Evolutionary conservation across 2,113 vertebrate genomes (phyloP).

Genomic region (Nestor notabilis): DNA sequence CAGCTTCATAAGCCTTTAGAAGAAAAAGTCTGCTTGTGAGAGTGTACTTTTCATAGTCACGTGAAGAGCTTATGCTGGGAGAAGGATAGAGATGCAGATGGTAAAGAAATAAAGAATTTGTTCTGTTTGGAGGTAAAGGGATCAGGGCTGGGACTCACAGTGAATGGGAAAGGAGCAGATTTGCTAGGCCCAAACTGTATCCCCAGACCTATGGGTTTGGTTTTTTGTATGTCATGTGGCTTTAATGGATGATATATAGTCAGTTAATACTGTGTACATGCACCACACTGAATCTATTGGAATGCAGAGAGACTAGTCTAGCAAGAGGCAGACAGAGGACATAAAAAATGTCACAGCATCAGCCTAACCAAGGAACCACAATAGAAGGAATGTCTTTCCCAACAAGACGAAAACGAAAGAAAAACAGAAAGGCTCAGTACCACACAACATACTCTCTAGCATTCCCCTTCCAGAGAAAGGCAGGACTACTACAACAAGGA

Average conservation of each 20-base stretch:
- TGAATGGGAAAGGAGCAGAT: neutral
- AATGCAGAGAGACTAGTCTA: slow-evolving; percentile 56
- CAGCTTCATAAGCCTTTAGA: neutral
- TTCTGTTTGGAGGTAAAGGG: neutral
- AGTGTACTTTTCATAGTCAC: neutral
- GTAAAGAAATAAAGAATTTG: neutral
- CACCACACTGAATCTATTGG: slow-evolving; percentile 51
- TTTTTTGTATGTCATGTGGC: neutral
- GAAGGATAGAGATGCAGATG: neutral
- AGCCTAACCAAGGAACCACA: slow-evolving; percentile 41
- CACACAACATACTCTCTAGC: neutral
- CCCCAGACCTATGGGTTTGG: neutral
- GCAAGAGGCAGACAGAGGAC: slow-evolving; percentile 39
- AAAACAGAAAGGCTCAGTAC: slow-evolving; percentile 18
- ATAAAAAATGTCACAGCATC: slow-evolving; percentile 39
- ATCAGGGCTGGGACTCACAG: neutral
- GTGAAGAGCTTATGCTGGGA: neutral
- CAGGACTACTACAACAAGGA: neutral
- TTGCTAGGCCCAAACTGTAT: neutral
- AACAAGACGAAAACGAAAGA: slow-evolving; percentile 18
- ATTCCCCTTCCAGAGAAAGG: neutral
- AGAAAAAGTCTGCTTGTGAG: neutral
- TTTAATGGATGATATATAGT: slow-evolving; percentile 12
- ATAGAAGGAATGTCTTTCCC: slow-evolving; percentile 45
- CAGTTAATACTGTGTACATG: slow-evolving; percentile 12